Conservation (phyloP, 2,888 invertebrate species). For the Blera fallax region DNA sequence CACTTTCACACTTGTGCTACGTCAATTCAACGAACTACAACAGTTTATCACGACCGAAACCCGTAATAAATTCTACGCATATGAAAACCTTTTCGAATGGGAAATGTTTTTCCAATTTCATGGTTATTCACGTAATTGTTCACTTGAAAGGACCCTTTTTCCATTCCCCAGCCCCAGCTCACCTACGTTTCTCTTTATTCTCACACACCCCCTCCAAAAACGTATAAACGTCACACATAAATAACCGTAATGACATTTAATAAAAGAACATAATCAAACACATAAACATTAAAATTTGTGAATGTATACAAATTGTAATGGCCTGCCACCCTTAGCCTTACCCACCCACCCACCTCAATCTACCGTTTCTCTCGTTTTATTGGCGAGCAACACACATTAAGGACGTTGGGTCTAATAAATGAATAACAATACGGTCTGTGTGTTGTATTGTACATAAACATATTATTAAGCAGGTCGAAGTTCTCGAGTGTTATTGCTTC, state of each 20-base stretch:
- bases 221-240: constrained; percentile 49
- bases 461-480: constrained; percentile 69
- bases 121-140: constrained; percentile 55
- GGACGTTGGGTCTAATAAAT: constrained; percentile 59
- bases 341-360: constrained; percentile 5
- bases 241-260: constrained; percentile 66
- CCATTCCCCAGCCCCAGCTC: background rate
- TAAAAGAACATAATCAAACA: constrained; percentile 66
- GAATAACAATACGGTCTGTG: constrained; percentile 67
- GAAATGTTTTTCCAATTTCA: constrained; percentile 49
- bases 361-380: constrained; percentile 46
- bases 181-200: background rate
- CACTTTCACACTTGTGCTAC: constrained; percentile 1
- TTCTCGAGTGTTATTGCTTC: constrained; percentile 62
- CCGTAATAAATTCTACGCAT: constrained; percentile 31
- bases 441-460: constrained; percentile 64
- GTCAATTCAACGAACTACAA: background rate
- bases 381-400: constrained; percentile 54
- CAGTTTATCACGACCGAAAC: constrained; percentile 1
- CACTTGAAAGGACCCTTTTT: constrained; percentile 43
- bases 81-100: constrained; percentile 5
- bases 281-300: constrained; percentile 67
- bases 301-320: constrained; percentile 62
- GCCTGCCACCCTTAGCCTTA: constrained; percentile 16
- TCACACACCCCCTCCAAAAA: background rate